Evolutionary conservation across 2,113 vertebrate genomes (phyloP).

Genomic region (Odontophorus gujanensis): DNA sequence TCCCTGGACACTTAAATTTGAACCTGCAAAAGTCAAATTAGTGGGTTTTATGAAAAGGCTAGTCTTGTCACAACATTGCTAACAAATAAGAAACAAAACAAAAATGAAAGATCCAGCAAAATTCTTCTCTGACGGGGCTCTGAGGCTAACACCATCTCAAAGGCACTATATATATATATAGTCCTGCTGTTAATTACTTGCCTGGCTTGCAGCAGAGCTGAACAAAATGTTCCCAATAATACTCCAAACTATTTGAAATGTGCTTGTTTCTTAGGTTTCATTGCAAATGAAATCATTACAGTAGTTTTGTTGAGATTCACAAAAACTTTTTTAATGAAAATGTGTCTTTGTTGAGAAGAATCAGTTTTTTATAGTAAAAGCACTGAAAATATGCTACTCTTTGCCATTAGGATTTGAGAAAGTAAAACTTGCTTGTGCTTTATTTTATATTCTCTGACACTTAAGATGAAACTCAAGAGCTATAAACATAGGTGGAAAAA

Average conservation of each 20-base stretch:
- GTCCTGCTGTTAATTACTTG: not conserved
- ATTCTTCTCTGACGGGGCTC: not conserved
- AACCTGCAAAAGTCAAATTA: not conserved
- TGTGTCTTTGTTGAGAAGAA: not conserved
- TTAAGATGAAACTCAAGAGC: not conserved
- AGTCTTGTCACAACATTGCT: not conserved
- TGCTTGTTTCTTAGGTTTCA: not conserved
- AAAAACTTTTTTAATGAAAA: slow-evolving; percentile 10
- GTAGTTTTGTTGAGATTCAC: not conserved
- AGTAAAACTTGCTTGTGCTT: not conserved
- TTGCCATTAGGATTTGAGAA: not conserved
- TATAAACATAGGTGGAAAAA: not conserved
- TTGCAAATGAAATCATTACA: not conserved
- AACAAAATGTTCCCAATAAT: not conserved
- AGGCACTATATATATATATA: not conserved
- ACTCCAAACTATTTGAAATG: not conserved
- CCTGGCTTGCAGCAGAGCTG: not conserved
- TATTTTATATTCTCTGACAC: not conserved
- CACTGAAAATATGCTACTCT: not conserved
- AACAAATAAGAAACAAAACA: not conserved
- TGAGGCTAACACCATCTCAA: not conserved
- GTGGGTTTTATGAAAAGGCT: not conserved
- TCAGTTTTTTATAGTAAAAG: not conserved
- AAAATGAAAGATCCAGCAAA: not conserved
- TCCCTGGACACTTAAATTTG: not conserved